These are phyloP conservation scores for Ganaspis sp. DNA, from an alignment of 1,140 invertebrate species.

Conservation along the genomic window DNA sequence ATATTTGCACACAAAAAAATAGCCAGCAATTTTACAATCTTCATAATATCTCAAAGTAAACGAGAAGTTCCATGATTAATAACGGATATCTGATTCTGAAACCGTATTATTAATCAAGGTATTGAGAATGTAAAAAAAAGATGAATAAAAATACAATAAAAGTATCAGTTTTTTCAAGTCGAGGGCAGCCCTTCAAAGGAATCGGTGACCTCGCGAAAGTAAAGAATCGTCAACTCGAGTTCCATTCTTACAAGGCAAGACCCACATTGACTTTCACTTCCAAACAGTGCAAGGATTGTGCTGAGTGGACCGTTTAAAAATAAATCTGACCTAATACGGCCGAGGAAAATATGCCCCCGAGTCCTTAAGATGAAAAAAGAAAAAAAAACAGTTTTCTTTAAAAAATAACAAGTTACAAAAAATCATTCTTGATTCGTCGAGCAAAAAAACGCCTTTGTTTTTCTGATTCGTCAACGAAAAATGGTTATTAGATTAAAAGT, in stretches of 20 bases:
- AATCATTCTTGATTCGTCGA: no score
- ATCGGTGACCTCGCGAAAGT: constrained; percentile 27
- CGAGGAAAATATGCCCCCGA: constrained; percentile 28
- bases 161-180: not conserved
- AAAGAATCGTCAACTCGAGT: constrained; percentile 11
- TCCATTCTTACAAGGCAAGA: constrained; percentile 23
- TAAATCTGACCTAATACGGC: constrained; percentile 58
- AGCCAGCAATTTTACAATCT: not conserved
- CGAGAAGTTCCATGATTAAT: not conserved
- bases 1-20: not conserved
- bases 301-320: constrained; percentile 50
- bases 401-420: no score
- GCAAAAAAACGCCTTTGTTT: no score
- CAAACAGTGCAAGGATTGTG: constrained; percentile 28
- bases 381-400: not conserved
- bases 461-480: no score
- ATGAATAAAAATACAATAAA: not conserved
- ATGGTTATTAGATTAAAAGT: no score
- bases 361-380: not conserved
- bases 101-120: not conserved
- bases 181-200: constrained; percentile 7
- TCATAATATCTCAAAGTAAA: not conserved
- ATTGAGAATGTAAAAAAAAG: not conserved
- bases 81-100: not conserved
- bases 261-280: constrained; percentile 26